Base-by-base conservation (phyloP, 2,888 invertebrate species). In the Trichopoda pennipes region DNA sequence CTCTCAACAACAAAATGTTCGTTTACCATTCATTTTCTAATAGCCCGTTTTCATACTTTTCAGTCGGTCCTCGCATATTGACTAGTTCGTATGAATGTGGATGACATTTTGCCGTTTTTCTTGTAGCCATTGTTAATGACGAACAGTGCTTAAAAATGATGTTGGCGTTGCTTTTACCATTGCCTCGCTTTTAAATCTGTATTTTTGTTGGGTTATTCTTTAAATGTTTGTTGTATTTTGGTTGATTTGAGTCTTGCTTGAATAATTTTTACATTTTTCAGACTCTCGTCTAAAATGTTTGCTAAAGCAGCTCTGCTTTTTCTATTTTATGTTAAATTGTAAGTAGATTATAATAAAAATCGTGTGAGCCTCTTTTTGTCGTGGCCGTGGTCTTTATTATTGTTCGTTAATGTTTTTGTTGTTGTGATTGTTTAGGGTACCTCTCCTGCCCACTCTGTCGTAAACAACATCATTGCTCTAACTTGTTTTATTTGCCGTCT, bases 401-500 rank as follows among this genome's bases (percentile, higher is more conserved):
- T 7, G 23, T 66, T 10, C 53, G 44, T 55, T 44, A 53, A 32
- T 49, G 38, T 47, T 73, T 60, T 74, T 68, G 55, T 61, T 28
- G 55, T 68, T n/a, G 72, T 72, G 51, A 14, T 42, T 56, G 55
- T 51, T 70, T 56, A 35, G 73, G 73, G 68, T 80, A 80, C 68
- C 75, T 79, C 79, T 79, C 53, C 74, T 73, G 47, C 72, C 68
- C 77, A 73, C 72, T 81, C 77, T 66, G 53, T 78, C 58, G 55
- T 68, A 69, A 70, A 70, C 55, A 49, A 69, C 35, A 74, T 80
- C 74, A 64, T 47, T 66, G 69, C 82, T 75, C 79, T 72, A 82
- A 82, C 82, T 82, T 63, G 82, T 82, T 80, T 77, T 82, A 75
- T 82, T 82, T 76, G 70, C 82, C 79, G 68, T 82, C 75, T 82